Base-by-base conservation (phyloP, 2,888 invertebrate genomes). In the Xestia rhomboidea region DNA sequence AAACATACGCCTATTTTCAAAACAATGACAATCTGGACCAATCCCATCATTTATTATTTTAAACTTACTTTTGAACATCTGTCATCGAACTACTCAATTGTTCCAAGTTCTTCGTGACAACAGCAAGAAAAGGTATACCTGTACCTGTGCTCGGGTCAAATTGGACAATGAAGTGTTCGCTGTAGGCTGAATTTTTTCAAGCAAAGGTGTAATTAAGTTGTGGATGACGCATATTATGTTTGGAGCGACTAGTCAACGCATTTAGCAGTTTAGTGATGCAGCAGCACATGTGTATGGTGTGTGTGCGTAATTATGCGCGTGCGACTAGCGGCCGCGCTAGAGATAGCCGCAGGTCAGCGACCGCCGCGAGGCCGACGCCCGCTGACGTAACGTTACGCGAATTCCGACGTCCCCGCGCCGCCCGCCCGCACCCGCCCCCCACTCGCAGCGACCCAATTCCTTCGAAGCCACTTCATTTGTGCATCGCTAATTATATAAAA, bases 311-410 rank as follows among this genome's bases (percentile, higher is more conserved):
- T 89, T 84, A 90, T 93, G 95, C 94, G 94, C 94, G 93, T 93
- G 94, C 94, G 95, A 89, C 92, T 92, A 93, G 92, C 90, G 91
- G 93, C 91, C 89, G 89, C 90, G 92, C 95, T 95, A 96, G 95
- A 96, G 95, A 96, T 95, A 95, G 95, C 94, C 92, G 93, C 93
- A 91, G 96, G 96, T 96, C 96, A 93, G 93, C 93, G 96, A 95
- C 96, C 96, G 95, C 85, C 89, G 94, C 93, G 95, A 94, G 96
- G 96, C 94, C 96, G 95, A 94, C 93, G 96, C 91, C 95, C 96
- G 95, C 96, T 96, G 96, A 96, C 96, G 96, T 96, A 96, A 96
- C 94, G 94, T 96, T 95, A 96, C 95, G 96, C 96, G 96, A 95
- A 96, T 96, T 95, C 95, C 95, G 91, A 93, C 91, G 91, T 87